A percentile compares a stretch with the other conserved stretches of the same genome.
These are phyloP conservation scores for Abrostola triplasia DNA, from an alignment of 2,888 invertebrate species.

Conservation along the genomic window DNA sequence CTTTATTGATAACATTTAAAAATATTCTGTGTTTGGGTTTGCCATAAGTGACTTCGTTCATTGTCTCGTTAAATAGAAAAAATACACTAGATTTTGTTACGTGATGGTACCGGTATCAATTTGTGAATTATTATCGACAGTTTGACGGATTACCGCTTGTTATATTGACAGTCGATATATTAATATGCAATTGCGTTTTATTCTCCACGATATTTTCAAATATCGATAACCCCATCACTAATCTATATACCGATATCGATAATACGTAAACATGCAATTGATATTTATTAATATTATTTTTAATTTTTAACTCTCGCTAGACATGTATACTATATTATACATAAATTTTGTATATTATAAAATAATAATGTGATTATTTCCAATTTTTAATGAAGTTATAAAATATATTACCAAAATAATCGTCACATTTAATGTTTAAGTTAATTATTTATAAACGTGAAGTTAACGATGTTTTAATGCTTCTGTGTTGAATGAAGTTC, in stretches of 20 bases:
- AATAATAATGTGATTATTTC: conserved; percentile 55
- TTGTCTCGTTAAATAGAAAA: conserved; percentile 9
- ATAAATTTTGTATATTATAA: conserved; percentile 56
- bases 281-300: conserved; percentile 43
- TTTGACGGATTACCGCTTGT: conserved; percentile 26
- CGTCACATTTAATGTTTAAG: conserved; percentile 60
- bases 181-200: conserved; percentile 12
- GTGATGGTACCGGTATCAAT: conserved; percentile 25
- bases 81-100: conserved; percentile 38
- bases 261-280: conserved; percentile 9
- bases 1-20: no score
- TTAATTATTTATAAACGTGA: conserved; percentile 55
- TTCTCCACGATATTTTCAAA: conserved; percentile 2
- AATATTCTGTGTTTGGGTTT: no score
- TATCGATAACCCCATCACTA: conserved; percentile 16
- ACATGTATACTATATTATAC: conserved; percentile 48
- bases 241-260: conserved; percentile 20
- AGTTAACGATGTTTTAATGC: conserved; percentile 48
- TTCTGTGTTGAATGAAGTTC: conserved; percentile 50
- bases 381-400: conserved; percentile 52
- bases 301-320: conserved; percentile 52
- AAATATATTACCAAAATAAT: conserved; percentile 61
- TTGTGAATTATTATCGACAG: conserved; percentile 34
- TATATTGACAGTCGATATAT: conserved; percentile 22
- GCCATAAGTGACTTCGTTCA: not conserved